Evolutionary conservation across 2,888 invertebrate species (phyloP), one percentile per base, ranked within the genome.

Genomic region (Esperia sulphurella): DNA sequence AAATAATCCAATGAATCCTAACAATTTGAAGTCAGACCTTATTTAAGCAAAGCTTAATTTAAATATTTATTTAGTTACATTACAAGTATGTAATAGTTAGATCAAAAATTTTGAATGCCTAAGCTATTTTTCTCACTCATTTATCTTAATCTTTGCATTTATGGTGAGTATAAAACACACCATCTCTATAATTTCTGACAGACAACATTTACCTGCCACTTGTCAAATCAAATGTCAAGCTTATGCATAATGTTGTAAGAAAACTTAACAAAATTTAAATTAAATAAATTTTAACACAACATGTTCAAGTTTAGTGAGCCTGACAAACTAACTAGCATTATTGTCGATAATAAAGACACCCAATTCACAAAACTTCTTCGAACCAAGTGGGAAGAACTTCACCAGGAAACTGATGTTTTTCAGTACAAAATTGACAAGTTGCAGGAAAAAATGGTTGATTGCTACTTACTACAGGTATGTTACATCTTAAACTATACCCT

Each of bases 1-100:
- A 54, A 68, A 78, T 55, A 87, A 75, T 68, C 79, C 83, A 38
- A 54, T 64, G 30, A 88, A 88, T 66, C 84, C 84, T 14, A 87
- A 85, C 71, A 75, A 72, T 59, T 21, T 64, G 10, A 68, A 68
- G 12, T 12, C 37, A 2, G 37, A 42, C 6, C 12, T 1, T 8
- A 35, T 21, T 12, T 33, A 30, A 21, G 21, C 21, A 21, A 21
- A 3, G 5, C 5, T 21, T 21, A 21, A 21, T 21, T 21, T 2
- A 21, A 21, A 21, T 21, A 21, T 21, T 21, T 21, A 21, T 21
- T 21, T 5, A 21, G 21, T 21, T 21, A 21, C 21, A 21, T 21
- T 21, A 3, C 21, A 21, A 21, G 5, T 21, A n/a, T n/a, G n/a
- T 21, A 21, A 21, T 2, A 21, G 2, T 21, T 21, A n/a, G 2